Conservation (phyloP, 1,140 invertebrate genomes). For the Aphis craccivora region DNA sequence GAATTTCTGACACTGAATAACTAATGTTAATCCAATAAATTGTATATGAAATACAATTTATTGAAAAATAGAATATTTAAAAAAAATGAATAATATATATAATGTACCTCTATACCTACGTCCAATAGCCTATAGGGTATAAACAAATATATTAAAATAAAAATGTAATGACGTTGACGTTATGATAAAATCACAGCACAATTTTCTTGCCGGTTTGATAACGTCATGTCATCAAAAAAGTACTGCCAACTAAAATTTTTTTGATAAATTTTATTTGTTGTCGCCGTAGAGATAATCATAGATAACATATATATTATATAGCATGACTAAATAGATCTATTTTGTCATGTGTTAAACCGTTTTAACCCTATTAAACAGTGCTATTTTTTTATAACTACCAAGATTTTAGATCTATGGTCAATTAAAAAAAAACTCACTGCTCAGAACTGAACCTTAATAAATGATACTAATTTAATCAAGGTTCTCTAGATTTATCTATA, state of each 20-base stretch:
- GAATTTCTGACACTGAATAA: not conserved
- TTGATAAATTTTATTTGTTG: not conserved
- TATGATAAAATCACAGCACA: not conserved
- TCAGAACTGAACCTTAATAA: too few relatives aligned
- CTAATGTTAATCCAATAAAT: not conserved
- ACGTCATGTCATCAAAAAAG: not conserved
- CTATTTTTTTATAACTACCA: too few relatives aligned
- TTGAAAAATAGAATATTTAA: not conserved
- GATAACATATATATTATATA: too few relatives aligned
- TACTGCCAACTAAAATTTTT: not conserved
- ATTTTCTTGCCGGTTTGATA: slow-evolving; percentile 46
- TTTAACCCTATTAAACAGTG: too few relatives aligned
- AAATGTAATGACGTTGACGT: slow-evolving; percentile 29
- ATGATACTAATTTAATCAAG: too few relatives aligned
- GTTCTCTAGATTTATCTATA: too few relatives aligned
- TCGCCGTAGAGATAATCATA: not conserved
- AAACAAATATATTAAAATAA: not conserved
- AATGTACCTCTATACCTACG: not conserved
- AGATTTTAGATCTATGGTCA: too few relatives aligned
- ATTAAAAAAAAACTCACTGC: too few relatives aligned
- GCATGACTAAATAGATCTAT: too few relatives aligned
- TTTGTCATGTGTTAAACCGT: too few relatives aligned
- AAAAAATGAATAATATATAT: not conserved
- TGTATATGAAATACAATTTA: not conserved
- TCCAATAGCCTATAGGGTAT: not conserved